Base-by-base conservation (phyloP, 2,888 invertebrate genomes). In the Hirtodrosophila duncani region DNA sequence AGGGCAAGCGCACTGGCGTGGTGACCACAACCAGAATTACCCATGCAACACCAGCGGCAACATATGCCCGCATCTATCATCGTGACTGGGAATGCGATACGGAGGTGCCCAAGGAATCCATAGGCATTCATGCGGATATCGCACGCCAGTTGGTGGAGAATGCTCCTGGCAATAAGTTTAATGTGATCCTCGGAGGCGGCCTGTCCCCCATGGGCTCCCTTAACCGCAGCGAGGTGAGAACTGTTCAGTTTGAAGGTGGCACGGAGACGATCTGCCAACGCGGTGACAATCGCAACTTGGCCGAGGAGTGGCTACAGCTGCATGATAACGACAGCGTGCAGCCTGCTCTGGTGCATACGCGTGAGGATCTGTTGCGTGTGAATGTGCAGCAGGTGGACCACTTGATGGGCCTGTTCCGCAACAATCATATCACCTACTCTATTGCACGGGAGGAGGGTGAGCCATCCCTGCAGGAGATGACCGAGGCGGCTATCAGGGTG, bases 1-100 rank as follows among this genome's bases (percentile, higher is more conserved):
- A 87, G 23, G 89, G 89, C 38, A 89, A 90, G 74, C 88, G 89
- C 26, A 90, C 90, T 21, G 90, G 91, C 5, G 88, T 92, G 34
- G 91, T 92, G 8, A 92, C 92, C 1, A 91, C 90, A 0, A 91
- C 91, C 2, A 87, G 91, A 16, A 87, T 92, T 13, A 91, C 91
- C 1, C 91, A 92, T 64, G 91, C 91, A 1, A 91, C 91, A 3
- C 91, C 91, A 0, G 90, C 90, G 0, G 88, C 89, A 1, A 85
- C 89, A 0, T 91, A 89, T 77, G 90, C 91, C 1, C 88, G 89
- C 45, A 81, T 85, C 7, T 88, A 89, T 53, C 83, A 89, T 45
- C 84, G 91, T 1, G 88, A 91, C 57, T 91, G 91, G 91, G 91
- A 91, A 62, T 90, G 90, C 66, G 91, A 91, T 62, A 83, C 84